Base-by-base conservation (phyloP, 2,113 vertebrate species). In the Odobenus rosmarus region DNA sequence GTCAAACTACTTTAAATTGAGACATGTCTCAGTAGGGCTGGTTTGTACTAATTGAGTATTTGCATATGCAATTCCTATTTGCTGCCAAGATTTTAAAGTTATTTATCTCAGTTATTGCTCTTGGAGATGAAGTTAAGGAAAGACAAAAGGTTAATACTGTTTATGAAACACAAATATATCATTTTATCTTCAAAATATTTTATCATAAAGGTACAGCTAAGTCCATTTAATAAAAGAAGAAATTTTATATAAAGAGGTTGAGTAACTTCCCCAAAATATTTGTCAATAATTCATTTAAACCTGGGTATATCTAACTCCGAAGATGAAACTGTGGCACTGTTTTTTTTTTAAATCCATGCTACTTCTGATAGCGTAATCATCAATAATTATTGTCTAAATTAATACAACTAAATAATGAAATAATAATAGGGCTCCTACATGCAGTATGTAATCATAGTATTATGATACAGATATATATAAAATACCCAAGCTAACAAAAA, bases 1-100 rank as follows among this genome's bases (percentile, higher is more conserved):
- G 88, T 94, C 91, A 95, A 96, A 88, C 84, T 93, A 88, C 93
- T 97, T 96, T 97, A 97, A 94, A 95, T 93, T 92, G 85, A 97
- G 88, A 96, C 71, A 85, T 94, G 90, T 96, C 96, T 95, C 96
- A 14, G 16, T 85, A 90, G 96, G 77, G 62, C 33, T 88, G 39
- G 85, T 94, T 88, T 42, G 28, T 87, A 93, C 94, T 97, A 97
- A 97, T 88, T 96, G 85, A 95, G 59, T 82, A 93, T 89, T 94
- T 69, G n/a, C 69, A 92, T 81, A 57, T 69, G 51, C 51, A 94
- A 84, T 71, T 97, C 57, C 61, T 69, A 97, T 88, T 92, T 96
- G 84, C 74, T 96, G 83, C 74, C 93, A 95, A 96, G 86, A 79
- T 72, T 94, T 96, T 95, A 77, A 95, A 96, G 82, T 96, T 96